These are phyloP conservation scores for Athalia rosae DNA, from an alignment of 2,888 invertebrate genomes.

Conservation along the genomic window DNA sequence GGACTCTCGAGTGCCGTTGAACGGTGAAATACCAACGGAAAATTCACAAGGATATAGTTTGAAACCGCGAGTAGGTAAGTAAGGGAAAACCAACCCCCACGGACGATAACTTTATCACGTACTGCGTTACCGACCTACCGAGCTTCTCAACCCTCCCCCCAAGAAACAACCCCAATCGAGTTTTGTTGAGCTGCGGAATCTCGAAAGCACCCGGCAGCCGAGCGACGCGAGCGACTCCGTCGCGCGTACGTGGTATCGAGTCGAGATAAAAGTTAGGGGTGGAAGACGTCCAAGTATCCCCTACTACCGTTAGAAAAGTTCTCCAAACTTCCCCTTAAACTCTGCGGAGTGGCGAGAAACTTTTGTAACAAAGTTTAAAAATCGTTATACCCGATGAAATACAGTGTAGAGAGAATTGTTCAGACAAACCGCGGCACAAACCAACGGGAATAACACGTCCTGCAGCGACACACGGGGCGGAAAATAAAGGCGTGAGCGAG, in stretches of 20 bases:
- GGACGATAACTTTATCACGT: background rate
- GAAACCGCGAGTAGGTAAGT: constrained; percentile 18
- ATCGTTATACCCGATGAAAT: constrained; percentile 62
- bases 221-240: background rate
- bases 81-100: constrained; percentile 30
- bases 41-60: background rate
- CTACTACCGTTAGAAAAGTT: constrained; percentile 55
- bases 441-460: constrained; percentile 11
- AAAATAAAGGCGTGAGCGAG: background rate
- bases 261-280: constrained; percentile 15
- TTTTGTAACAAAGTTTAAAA: constrained; percentile 68
- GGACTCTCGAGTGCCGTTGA: too few species aligned
- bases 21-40: too few species aligned
- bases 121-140: constrained; percentile 28
- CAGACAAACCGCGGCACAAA: constrained; percentile 27
- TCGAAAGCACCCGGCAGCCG: background rate
- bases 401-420: background rate
- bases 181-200: background rate
- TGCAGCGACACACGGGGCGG: background rate
- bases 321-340: constrained; percentile 65
- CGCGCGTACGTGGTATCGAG: background rate
- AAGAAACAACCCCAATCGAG: background rate
- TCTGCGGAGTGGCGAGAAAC: constrained; percentile 58
- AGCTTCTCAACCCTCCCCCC: background rate
- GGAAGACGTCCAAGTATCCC: background rate